These are phyloP conservation scores for Lycocerus yunnanus DNA, from an alignment of 2,888 invertebrate genomes.

Conservation along the genomic window DNA sequence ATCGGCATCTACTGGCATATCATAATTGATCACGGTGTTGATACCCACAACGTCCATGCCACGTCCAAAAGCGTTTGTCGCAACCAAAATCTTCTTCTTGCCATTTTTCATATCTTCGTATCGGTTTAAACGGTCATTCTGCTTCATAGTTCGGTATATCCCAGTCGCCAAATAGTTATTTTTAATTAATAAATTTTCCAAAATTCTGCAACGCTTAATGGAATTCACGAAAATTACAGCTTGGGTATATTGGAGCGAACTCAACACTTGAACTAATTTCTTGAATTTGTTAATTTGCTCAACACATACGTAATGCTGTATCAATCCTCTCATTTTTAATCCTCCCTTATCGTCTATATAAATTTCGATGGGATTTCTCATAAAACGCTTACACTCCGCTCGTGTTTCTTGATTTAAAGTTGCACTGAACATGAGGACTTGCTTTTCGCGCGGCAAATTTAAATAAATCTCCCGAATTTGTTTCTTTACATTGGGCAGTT, in stretches of 20 bases:
- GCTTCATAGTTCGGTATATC: neutral
- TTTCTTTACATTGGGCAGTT: neutral
- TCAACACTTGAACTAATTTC: too few relatives aligned
- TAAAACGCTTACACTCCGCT: neutral
- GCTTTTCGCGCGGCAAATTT: neutral
- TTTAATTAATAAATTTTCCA: too few relatives aligned
- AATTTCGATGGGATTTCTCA: neutral
- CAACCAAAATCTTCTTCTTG: neutral
- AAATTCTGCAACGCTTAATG: too few relatives aligned
- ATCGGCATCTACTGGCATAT: neutral
- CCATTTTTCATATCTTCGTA: neutral
- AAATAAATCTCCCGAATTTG: neutral
- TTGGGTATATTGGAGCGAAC: too few relatives aligned
- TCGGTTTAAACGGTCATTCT: neutral
- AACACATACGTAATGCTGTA: too few relatives aligned
- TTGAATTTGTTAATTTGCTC: too few relatives aligned
- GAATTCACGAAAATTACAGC: too few relatives aligned
- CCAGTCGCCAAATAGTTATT: neutral
- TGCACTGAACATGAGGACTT: neutral
- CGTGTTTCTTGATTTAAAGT: neutral
- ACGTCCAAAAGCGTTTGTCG: too few relatives aligned
- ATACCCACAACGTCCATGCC: too few relatives aligned
- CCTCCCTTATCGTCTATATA: neutral
- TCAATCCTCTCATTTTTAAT: neutral
- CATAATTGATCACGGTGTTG: neutral